Conservation (phyloP, 2,797 vertebrate species). For the Pseudochaenichthys georgianus region DNA sequence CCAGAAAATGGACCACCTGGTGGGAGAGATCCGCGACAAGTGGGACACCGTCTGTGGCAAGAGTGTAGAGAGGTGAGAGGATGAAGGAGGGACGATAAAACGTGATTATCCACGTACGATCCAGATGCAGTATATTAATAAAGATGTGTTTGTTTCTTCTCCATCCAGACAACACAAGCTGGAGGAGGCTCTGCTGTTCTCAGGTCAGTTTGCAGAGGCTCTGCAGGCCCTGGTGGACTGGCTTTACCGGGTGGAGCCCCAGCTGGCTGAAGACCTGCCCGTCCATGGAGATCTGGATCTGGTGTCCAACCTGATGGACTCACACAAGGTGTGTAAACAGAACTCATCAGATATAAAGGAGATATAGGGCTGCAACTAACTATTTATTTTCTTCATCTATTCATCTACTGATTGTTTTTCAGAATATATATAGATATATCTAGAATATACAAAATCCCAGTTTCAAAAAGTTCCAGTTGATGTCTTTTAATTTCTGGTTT, state of each 20-base stretch:
- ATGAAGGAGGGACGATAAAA: background rate
- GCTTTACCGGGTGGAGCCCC: slow-evolving; percentile 97
- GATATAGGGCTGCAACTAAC: no score
- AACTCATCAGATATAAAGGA: background rate
- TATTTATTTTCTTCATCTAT: no score
- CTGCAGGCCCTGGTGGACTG: slow-evolving; percentile 98
- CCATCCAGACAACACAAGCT: slow-evolving; percentile 95
- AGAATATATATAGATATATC: no score
- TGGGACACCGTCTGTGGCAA: slow-evolving; percentile 99
- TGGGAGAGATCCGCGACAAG: slow-evolving; percentile 97
- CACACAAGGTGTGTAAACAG: slow-evolving; percentile 90
- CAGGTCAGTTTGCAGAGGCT: slow-evolving; percentile 97
- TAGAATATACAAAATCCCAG: no score
- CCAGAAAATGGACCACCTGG: slow-evolving; percentile 94
- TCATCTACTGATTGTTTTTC: no score
- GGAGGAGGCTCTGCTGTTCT: slow-evolving; percentile 98
- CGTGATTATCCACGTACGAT: background rate
- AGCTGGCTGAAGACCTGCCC: slow-evolving; percentile 95
- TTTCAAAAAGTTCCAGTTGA: no score
- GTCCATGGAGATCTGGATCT: slow-evolving; percentile 97
- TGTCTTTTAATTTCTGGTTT: no score
- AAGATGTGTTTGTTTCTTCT: slow-evolving; percentile 1
- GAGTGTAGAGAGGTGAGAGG: slow-evolving; percentile 94
- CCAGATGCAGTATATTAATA: background rate
- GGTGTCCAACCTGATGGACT: slow-evolving; percentile 98